These are phyloP conservation scores for Lasioglossum albipes DNA, from an alignment of 1,140 invertebrate genomes.

Conservation along the genomic window DNA sequence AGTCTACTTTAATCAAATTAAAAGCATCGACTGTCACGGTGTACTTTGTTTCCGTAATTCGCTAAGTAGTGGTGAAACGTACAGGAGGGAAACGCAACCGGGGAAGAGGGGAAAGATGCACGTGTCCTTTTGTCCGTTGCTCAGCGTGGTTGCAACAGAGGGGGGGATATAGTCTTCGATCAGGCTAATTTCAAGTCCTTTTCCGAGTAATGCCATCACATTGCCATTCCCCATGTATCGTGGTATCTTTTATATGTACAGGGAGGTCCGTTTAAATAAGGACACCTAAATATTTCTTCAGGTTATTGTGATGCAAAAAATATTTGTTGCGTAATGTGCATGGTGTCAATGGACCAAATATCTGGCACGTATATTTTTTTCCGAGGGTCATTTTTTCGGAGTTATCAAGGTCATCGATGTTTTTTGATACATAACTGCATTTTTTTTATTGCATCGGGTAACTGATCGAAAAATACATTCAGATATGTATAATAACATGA, in stretches of 20 bases:
- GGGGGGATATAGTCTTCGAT: not conserved
- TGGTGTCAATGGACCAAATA: too few relatives aligned
- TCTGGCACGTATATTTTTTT: too few relatives aligned
- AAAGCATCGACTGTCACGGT: conserved; percentile 40
- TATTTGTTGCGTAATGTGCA: too few relatives aligned
- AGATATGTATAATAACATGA: too few relatives aligned
- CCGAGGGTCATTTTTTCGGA: too few relatives aligned
- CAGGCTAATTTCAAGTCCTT: not conserved
- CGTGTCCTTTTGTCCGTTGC: not conserved
- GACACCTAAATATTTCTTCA: too few relatives aligned
- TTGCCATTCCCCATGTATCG: not conserved
- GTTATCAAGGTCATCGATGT: too few relatives aligned
- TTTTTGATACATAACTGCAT: too few relatives aligned
- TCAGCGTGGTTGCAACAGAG: not conserved
- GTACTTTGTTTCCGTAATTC: conserved; percentile 33
- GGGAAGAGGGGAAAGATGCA: not conserved
- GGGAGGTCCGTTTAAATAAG: too few relatives aligned
- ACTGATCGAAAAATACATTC: too few relatives aligned
- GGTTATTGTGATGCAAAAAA: too few relatives aligned
- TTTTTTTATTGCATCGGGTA: too few relatives aligned
- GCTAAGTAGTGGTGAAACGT: conserved; percentile 35
- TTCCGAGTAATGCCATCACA: not conserved
- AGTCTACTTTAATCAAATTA: conserved; percentile 57
- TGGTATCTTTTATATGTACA: not conserved
- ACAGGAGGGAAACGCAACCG: not conserved